A percentile compares a stretch with the other conserved stretches of the same genome.
Conservation (phyloP, 2,888 invertebrate species). For the Cinara cedri region DNA sequence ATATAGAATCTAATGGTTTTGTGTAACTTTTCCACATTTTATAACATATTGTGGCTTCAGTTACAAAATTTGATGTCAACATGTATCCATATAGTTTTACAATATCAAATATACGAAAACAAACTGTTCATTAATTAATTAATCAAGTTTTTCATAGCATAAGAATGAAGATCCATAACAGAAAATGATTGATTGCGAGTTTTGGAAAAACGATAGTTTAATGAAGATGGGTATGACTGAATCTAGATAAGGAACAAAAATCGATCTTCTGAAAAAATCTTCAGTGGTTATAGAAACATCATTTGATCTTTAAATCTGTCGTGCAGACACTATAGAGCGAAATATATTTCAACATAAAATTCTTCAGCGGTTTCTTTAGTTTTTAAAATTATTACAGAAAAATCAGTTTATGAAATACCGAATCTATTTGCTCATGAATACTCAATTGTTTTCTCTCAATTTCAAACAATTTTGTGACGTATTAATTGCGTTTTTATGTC, state of each 20-base stretch:
- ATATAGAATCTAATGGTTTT: slow-evolving; percentile 18
- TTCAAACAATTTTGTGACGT: no score
- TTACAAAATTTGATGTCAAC: slow-evolving; percentile 27
- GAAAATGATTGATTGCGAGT: slow-evolving; percentile 18
- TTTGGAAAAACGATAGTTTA: slow-evolving; percentile 28
- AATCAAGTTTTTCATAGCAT: slow-evolving; percentile 14
- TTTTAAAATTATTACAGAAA: no score
- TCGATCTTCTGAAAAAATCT: slow-evolving; percentile 18
- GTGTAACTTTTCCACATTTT: slow-evolving; percentile 17
- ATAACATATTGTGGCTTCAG: slow-evolving; percentile 12
- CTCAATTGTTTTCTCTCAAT: no score
- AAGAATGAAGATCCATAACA: slow-evolving; percentile 23
- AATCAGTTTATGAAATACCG: no score
- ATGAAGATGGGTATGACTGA: slow-evolving; percentile 32
- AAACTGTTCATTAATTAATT: slow-evolving; percentile 26
- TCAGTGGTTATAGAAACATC: background rate
- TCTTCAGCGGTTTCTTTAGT: no score
- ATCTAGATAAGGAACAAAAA: slow-evolving; percentile 27
- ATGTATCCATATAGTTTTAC: slow-evolving; percentile 14
- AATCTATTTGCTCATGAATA: no score
- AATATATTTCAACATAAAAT: no score
- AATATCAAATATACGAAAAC: slow-evolving; percentile 16
- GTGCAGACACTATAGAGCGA: no score
- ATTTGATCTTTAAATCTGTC: slow-evolving; percentile 19
- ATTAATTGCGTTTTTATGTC: no score